A percentile compares a stretch with the other conserved stretches of the same genome.
These are phyloP conservation scores for Oryctes rhinoceros DNA, from an alignment of 1,140 invertebrate species.

Conservation along the genomic window DNA sequence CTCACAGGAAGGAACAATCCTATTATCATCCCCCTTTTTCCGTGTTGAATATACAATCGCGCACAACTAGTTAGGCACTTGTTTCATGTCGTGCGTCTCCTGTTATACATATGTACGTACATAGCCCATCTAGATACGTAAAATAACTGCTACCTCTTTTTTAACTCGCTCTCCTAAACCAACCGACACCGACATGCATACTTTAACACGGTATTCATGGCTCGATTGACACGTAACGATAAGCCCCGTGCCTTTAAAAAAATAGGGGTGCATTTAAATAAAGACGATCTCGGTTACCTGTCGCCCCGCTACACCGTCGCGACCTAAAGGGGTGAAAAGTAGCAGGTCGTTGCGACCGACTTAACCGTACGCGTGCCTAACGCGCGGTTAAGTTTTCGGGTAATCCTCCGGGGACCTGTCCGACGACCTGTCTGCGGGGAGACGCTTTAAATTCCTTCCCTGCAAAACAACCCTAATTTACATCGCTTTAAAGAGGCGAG, in stretches of 20 bases:
- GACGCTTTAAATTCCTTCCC: conserved; percentile 55
- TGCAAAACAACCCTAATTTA: conserved; percentile 54
- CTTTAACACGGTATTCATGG: conserved; percentile 42
- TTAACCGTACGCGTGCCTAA: conserved; percentile 40
- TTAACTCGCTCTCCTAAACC: neutral
- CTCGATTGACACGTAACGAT: conserved; percentile 47
- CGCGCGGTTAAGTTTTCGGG: conserved; percentile 36
- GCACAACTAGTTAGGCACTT: neutral
- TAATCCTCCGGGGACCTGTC: conserved; percentile 38
- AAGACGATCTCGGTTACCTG: conserved; percentile 48
- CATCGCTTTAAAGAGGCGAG: conserved; percentile 51
- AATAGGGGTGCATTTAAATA: conserved; percentile 50
- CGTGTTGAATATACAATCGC: conserved; percentile 3
- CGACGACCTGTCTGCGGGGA: conserved; percentile 48
- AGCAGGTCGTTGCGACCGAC: neutral
- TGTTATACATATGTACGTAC: neutral
- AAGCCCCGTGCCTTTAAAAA: conserved; percentile 42
- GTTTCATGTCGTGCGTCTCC: neutral
- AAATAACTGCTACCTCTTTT: neutral
- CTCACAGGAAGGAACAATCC: neutral
- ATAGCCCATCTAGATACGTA: neutral
- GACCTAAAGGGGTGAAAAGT: conserved; percentile 17
- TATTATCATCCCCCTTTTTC: neutral
- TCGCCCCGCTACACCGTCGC: conserved; percentile 42
- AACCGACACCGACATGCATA: conserved; percentile 43